Conservation (phyloP, 2,797 vertebrate genomes). For the Leontocebus nigricollis region DNA sequence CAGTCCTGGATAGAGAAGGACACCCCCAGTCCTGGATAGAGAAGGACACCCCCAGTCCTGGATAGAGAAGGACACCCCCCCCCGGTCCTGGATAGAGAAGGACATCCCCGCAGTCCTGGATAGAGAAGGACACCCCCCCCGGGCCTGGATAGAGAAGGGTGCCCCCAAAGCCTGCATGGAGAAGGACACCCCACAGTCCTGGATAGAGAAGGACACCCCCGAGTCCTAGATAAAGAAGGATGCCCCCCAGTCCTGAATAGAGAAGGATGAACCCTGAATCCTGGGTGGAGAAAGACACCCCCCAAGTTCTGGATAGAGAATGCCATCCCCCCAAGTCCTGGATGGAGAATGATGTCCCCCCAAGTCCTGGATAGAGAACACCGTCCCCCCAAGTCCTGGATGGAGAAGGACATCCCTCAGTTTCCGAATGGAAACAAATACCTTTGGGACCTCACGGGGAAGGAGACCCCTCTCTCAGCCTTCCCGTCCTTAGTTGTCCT, state of each 20-base stretch:
- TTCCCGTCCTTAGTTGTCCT: neutral
- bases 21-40: too few relatives aligned
- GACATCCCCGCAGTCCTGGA: too few relatives aligned
- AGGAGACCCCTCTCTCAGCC: neutral
- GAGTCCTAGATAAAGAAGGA: too few relatives aligned
- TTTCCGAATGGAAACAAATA: neutral
- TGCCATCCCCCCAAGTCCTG: rapidly evolving
- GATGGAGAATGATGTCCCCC: rapidly evolving
- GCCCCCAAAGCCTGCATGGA: rapidly evolving
- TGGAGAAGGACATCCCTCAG: neutral
- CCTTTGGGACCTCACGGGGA: neutral
- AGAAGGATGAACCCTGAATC: too few relatives aligned
- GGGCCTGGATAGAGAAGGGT: neutral
- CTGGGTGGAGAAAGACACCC: too few relatives aligned
- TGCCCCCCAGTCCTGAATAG: too few relatives aligned
- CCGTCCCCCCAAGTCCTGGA: neutral
- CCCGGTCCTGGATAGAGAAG: too few relatives aligned
- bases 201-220: neutral
- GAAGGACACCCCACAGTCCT: neutral
- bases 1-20: too few relatives aligned
- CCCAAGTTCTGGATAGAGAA: too few relatives aligned
- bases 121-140: neutral
- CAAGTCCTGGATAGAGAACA: too few relatives aligned
- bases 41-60: too few relatives aligned
- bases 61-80: too few relatives aligned